Base-by-base conservation (phyloP, 2,113 vertebrate genomes). In the Pionites leucogaster region DNA sequence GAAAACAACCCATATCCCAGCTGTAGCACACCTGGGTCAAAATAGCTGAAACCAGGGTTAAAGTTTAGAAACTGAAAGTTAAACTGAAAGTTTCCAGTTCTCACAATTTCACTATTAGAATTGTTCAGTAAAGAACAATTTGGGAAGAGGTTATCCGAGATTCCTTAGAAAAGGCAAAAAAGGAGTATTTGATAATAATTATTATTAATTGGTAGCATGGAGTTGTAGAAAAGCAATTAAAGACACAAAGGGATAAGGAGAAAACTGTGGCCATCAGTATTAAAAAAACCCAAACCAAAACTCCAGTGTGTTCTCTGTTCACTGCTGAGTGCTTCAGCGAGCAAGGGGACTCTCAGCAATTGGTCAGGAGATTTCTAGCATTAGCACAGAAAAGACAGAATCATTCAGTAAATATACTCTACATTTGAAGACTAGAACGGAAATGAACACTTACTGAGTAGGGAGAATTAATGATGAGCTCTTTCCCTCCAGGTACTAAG, bases 371-470 rank as follows among this genome's bases (percentile, higher is more conserved):
- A 24, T 55, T 53, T 68, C 81, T 28, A 14, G 19, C 28, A 13
- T 17, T 44, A 42, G 35, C 37, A 20, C 46, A 52, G 55, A 53
- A 41, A 15, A 47, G 71, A 16, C 33, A 37, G 31, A 44, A 55
- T 17, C 9, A 20, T n/a, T 68, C 60, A 46, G 25, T n/a, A 44
- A 60, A 44, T 31, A 15, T 3, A 5, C 22, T 17, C 41, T 16
- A 3, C 2, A 4, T 19, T 22, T 41, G 39, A 41, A 55, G 50
- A 5, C 33, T 46, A 31, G 35, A 24, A 19, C n/a, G 22, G 44
- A 50, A 42, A 67, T 4, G 2, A 67, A 27, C 35, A 35, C 2
- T 0, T 3, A 1, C 4, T 22, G 53, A 33, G 25, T 1, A 41
- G 20, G 20, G 71, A 53, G 42, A 80, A 39, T 2, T 52, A 59